Evolutionary conservation across 2,888 invertebrate species (phyloP).

Genomic region (Platynereis dumerilii): DNA sequence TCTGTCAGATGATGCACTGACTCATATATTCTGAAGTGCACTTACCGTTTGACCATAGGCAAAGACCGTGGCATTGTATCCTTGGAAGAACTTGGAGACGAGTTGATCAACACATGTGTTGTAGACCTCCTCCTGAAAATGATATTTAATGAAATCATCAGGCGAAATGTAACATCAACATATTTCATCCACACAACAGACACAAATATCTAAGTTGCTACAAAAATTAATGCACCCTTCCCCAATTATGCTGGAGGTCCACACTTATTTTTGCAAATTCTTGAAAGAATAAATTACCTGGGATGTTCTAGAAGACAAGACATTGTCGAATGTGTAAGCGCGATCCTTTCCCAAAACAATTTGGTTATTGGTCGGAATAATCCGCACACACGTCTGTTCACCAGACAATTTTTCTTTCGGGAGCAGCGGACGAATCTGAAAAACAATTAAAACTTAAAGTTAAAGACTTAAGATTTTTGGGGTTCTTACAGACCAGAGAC

Average conservation of each 20-base stretch:
- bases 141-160: not conserved
- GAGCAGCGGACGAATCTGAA: constrained; percentile 56
- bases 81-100: constrained; percentile 66
- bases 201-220: no score
- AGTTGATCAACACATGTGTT: constrained; percentile 56
- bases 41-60: constrained; percentile 89
- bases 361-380: constrained; percentile 54
- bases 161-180: not conserved
- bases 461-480: no score
- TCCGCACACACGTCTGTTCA: constrained; percentile 58
- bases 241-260: no score
- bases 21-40: constrained; percentile 10
- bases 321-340: constrained; percentile 84
- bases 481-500: no score
- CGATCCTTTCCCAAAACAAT: constrained; percentile 74
- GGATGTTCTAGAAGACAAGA: constrained; percentile 73
- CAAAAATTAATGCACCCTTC: not conserved
- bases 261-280: no score
- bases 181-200: not conserved
- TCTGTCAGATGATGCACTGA: no score
- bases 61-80: constrained; percentile 91
- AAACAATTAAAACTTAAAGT: not conserved
- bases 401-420: constrained; percentile 59
- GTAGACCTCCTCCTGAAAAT: constrained; percentile 58
- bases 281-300: no score